A percentile compares a stretch with the other conserved stretches of the same genome.
Conservation (phyloP, 2,113 vertebrate species). For the Physeter macrocephalus region DNA sequence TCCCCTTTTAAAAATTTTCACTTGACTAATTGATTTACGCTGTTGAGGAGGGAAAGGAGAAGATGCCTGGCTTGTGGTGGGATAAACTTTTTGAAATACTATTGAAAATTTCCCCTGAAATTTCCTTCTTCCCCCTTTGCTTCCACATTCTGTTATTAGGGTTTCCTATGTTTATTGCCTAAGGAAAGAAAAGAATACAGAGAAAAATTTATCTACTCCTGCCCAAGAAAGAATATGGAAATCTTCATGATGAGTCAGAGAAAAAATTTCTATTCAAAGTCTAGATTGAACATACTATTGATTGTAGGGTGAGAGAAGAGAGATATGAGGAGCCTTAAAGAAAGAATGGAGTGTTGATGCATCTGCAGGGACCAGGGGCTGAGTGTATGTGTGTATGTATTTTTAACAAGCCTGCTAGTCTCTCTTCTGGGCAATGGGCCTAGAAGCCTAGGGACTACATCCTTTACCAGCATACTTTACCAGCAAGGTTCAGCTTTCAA, state of each 20-base stretch:
- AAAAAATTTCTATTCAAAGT: background rate
- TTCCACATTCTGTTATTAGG: background rate
- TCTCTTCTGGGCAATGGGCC: background rate
- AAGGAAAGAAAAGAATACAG: background rate
- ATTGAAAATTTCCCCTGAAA: background rate
- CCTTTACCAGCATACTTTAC: background rate
- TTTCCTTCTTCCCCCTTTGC: background rate
- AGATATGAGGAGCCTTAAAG: background rate
- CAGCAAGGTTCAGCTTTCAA: background rate
- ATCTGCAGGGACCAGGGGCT: background rate
- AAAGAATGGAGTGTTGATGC: background rate
- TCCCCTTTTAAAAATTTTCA: background rate
- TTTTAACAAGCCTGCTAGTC: background rate
- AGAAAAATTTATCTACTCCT: background rate
- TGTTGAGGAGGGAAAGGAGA: background rate
- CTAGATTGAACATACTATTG: background rate
- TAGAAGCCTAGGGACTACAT: background rate
- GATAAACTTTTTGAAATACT: background rate
- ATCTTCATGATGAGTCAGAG: background rate
- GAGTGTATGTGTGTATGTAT: background rate
- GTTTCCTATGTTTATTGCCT: background rate
- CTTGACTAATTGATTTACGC: background rate
- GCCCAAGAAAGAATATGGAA: background rate
- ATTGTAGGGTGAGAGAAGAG: background rate
- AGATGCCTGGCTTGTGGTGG: background rate